Evolutionary conservation across 2,888 invertebrate species (phyloP).

Genomic region (Nematopogon swammerdamellus): DNA sequence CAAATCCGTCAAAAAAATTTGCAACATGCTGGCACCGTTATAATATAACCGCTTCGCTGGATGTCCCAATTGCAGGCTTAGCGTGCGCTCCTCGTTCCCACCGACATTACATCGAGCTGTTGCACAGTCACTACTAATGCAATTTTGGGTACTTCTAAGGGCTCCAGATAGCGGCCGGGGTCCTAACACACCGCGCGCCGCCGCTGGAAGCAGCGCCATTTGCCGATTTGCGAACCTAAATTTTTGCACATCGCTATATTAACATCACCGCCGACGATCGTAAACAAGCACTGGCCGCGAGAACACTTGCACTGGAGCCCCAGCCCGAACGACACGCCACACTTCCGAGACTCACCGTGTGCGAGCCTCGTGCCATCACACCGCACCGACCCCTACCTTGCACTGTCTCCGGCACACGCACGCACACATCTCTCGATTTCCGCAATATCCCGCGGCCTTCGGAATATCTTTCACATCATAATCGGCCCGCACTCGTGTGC

Average conservation of each 20-base stretch:
- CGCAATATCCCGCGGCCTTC: conserved; percentile 64
- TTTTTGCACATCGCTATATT: conserved; percentile 1
- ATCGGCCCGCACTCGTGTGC: conserved; percentile 59
- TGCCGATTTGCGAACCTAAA: conserved; percentile 21
- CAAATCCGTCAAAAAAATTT: conserved; percentile 46
- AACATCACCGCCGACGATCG: conserved; percentile 24
- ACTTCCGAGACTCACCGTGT: conserved; percentile 67
- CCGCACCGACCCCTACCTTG: conserved; percentile 74
- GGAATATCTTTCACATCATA: conserved; percentile 63
- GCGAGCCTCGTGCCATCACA: conserved; percentile 77
- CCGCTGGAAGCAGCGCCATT: conserved; percentile 34
- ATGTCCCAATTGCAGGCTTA: conserved; percentile 52
- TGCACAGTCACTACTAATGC: not conserved
- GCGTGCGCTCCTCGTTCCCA: conserved; percentile 22
- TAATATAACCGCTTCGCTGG: conserved; percentile 57
- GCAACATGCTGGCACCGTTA: conserved; percentile 60
- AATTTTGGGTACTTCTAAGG: conserved; percentile 10
- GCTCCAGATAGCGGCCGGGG: conserved; percentile 5
- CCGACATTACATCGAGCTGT: not conserved
- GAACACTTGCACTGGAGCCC: conserved; percentile 21
- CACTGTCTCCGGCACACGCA: conserved; percentile 66
- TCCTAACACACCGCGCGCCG: conserved; percentile 3
- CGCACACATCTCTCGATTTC: conserved; percentile 49
- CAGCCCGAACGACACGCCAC: conserved; percentile 4
- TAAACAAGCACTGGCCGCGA: conserved; percentile 31